Conservation (phyloP, 1,140 invertebrate genomes). For the Probaryconus sp. region DNA sequence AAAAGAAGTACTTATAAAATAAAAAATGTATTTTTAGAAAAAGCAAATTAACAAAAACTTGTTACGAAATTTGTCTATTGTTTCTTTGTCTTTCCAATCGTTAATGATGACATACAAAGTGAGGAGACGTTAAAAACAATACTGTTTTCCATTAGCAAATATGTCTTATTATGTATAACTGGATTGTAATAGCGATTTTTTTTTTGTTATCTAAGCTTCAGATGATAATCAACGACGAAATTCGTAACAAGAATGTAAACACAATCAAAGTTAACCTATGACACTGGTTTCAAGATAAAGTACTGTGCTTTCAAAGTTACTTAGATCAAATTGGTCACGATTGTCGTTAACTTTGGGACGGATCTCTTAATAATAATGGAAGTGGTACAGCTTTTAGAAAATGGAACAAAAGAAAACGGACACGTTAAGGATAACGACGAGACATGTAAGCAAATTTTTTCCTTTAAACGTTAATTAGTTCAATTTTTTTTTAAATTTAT, state of each 20-base stretch:
- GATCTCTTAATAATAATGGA: slow-evolving; percentile 30
- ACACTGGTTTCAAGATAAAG: slow-evolving; percentile 38
- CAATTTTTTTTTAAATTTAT: no score
- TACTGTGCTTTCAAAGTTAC: slow-evolving; percentile 11
- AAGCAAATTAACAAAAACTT: no score
- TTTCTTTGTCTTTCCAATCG: no score
- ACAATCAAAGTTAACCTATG: slow-evolving; percentile 48
- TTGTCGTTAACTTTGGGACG: slow-evolving; percentile 10
- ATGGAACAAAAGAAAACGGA: slow-evolving; percentile 35
- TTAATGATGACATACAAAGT: no score
- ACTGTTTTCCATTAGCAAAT: no score
- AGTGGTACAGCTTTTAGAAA: slow-evolving; percentile 1
- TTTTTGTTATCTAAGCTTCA: slow-evolving; percentile 1
- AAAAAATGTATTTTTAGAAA: no score
- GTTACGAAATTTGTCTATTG: no score
- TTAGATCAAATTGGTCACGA: slow-evolving; percentile 39
- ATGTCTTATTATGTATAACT: no score
- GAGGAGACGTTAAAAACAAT: no score
- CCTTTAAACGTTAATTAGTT: neutral
- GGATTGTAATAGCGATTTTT: slow-evolving; percentile 15
- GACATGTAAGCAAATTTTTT: neutral
- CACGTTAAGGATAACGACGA: neutral
- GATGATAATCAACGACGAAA: slow-evolving; percentile 24
- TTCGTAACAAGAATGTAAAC: slow-evolving; percentile 6
- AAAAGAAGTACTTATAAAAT: no score